Percentiles rank a stretch among this genome's conserved stretches.
phyloP scores from a whole-genome alignment of 1,140 invertebrate species.

The Maconellicoccus hirsutus region DNA sequence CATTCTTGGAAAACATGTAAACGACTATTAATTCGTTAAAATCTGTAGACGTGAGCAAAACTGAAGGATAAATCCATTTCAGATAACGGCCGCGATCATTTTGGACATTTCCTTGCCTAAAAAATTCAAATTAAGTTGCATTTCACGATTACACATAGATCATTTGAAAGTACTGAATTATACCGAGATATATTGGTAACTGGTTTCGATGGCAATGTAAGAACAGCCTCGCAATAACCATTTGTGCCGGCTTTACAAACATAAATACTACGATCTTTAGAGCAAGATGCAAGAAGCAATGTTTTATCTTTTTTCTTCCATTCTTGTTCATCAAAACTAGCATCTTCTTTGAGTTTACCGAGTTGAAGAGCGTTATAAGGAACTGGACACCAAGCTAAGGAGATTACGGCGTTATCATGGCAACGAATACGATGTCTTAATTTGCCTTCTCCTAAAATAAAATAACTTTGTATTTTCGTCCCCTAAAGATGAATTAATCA shows the following conservation, averaged over 20 bases:
- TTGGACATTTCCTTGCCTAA: conserved; percentile 12
- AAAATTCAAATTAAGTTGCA: background rate
- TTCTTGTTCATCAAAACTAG: conserved; percentile 27
- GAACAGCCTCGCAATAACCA: conserved; percentile 38
- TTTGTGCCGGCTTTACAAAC: conserved; percentile 45
- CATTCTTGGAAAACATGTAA: conserved; percentile 12
- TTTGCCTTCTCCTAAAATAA: conserved; percentile 40
- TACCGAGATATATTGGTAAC: background rate
- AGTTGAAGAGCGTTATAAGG: conserved; percentile 39
- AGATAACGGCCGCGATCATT: background rate
- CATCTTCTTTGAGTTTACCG: conserved; percentile 32
- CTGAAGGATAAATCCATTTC: conserved; percentile 5
- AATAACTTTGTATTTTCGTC: background rate
- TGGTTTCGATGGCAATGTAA: conserved; percentile 32
- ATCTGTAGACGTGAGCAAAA: conserved; percentile 18
- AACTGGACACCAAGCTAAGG: conserved; percentile 59
- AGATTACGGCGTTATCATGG: conserved; percentile 56
- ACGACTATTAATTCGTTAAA: conserved; percentile 29
- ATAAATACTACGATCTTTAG: conserved; percentile 40
- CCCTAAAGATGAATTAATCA: background rate
- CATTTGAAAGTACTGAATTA: background rate
- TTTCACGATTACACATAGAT: no score
- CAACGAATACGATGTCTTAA: conserved; percentile 52
- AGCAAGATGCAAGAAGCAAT: conserved; percentile 42
- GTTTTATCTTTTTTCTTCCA: conserved; percentile 33